Percentiles rank a stretch among this genome's conserved stretches.
These are phyloP conservation scores for Holothuria scabra DNA, from an alignment of 53 echinoderm and acorn worm species.

Conservation along the genomic window DNA sequence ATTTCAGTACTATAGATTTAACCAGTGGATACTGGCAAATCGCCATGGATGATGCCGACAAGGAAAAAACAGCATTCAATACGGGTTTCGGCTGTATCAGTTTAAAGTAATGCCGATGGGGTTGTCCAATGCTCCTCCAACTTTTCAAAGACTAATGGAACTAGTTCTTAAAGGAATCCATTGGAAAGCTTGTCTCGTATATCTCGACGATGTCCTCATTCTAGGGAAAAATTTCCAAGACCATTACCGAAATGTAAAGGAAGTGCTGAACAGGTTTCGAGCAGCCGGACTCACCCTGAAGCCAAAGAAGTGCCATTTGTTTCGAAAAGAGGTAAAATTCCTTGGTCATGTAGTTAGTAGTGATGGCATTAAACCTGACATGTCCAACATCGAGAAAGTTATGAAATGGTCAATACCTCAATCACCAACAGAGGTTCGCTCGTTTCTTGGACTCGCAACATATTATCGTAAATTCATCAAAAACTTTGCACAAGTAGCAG, in stretches of 20 bases:
- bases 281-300: constrained; percentile 43
- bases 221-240: constrained; percentile 62
- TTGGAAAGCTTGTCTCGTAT: constrained; percentile 57
- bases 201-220: constrained; percentile 72
- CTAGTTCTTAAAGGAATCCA: constrained; percentile 59
- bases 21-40: constrained; percentile 61
- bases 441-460: constrained; percentile 57
- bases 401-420: constrained; percentile 47
- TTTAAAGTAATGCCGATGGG: constrained; percentile 60
- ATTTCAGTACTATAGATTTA: constrained; percentile 52
- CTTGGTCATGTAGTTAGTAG: constrained; percentile 23
- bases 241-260: constrained; percentile 50
- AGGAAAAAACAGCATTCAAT: constrained; percentile 62
- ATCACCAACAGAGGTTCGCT: constrained; percentile 47
- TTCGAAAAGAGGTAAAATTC: not conserved
- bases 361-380: constrained; percentile 60
- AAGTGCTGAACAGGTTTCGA: constrained; percentile 52
- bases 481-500: constrained; percentile 48
- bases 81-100: constrained; percentile 48
- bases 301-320: constrained; percentile 25
- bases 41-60: constrained; percentile 20
- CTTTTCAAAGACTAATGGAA: constrained; percentile 74
- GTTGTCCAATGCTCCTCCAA: constrained; percentile 49
- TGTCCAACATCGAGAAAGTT: constrained; percentile 50
- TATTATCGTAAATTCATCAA: constrained; percentile 70